phyloP scores from a whole-genome alignment of 2,113 vertebrate species.

The Rousettus leschenaultii region DNA sequence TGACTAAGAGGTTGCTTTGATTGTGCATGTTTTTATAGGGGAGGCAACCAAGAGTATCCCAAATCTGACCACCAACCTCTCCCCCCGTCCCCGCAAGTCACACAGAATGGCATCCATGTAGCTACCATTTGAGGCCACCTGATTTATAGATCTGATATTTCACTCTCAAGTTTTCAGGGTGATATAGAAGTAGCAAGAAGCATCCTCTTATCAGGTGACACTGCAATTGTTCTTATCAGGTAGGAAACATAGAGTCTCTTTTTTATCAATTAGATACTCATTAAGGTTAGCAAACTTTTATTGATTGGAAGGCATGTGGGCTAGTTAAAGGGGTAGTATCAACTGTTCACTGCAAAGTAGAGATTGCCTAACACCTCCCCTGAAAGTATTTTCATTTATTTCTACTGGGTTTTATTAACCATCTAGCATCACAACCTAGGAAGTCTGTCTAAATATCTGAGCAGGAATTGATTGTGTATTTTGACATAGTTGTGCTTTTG shows the following conservation, averaged over 20 bases:
- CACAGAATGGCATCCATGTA: background rate
- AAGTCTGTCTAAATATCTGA: conserved; percentile 62
- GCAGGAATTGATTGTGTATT: conserved; percentile 48
- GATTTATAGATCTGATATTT: background rate
- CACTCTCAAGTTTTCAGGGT: background rate
- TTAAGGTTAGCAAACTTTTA: conserved; percentile 43
- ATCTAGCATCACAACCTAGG: background rate
- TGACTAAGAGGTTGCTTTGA: background rate
- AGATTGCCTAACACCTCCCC: background rate
- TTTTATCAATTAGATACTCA: conserved; percentile 49
- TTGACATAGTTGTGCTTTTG: conserved; percentile 50
- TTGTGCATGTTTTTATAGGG: background rate
- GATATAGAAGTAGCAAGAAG: background rate
- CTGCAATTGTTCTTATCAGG: conserved; percentile 36
- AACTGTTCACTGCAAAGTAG: background rate
- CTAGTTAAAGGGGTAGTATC: background rate
- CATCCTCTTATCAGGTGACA: conserved; percentile 20
- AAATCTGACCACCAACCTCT: background rate
- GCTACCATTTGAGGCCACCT: background rate
- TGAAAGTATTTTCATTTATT: conserved; percentile 27
- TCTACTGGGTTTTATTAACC: conserved; percentile 25
- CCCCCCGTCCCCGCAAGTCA: background rate
- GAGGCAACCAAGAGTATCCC: background rate
- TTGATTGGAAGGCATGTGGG: conserved; percentile 3
- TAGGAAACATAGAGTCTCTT: background rate